These are phyloP conservation scores for Pardosa pseudoannulata DNA, from an alignment of 2,888 invertebrate species.

Conservation along the genomic window DNA sequence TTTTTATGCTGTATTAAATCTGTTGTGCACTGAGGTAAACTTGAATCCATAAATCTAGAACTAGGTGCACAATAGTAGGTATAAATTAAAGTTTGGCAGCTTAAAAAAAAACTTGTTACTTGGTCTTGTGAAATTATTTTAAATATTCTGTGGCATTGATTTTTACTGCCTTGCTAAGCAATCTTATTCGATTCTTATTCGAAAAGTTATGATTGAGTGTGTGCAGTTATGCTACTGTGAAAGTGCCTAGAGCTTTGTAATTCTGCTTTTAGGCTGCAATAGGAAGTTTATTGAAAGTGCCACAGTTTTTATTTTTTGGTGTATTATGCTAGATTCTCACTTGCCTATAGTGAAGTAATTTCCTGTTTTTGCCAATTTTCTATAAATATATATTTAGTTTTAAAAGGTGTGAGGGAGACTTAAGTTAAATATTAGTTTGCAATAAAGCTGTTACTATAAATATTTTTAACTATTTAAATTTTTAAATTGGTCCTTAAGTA, in stretches of 20 bases:
- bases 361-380: too few relatives aligned
- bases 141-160: constrained; percentile 33
- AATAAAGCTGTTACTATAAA: too few relatives aligned
- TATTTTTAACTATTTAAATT: too few relatives aligned
- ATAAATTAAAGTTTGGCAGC: neutral
- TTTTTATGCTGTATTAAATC: too few relatives aligned
- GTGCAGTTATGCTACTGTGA: neutral
- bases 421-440: too few relatives aligned
- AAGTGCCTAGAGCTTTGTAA: constrained; percentile 4
- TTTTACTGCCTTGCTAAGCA: constrained; percentile 47
- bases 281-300: neutral
- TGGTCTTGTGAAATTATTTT: neutral
- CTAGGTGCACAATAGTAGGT: neutral
- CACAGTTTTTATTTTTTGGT: neutral
- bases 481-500: too few relatives aligned
- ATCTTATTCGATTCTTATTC: neutral
- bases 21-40: too few relatives aligned
- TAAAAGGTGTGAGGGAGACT: too few relatives aligned
- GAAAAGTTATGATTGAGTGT: neutral
- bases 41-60: neutral
- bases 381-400: too few relatives aligned
- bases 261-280: constrained; percentile 11
- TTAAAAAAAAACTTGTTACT: neutral
- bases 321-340: neutral
- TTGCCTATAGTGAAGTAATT: neutral